Evolutionary conservation across 1,140 invertebrate genomes (phyloP).

Genomic region (Bombus breviceps): DNA sequence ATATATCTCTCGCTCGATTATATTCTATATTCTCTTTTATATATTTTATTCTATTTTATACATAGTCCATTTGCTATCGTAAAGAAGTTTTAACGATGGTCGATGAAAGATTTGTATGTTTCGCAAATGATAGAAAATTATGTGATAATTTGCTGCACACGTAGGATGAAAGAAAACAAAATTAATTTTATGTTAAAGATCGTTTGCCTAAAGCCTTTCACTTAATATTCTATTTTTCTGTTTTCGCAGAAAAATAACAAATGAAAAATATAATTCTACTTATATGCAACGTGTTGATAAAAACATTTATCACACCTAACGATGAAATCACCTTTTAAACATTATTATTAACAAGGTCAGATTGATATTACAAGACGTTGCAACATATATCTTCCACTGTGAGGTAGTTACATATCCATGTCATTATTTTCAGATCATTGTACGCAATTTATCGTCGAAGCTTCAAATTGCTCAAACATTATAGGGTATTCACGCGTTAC

Average conservation of each 20-base stretch:
- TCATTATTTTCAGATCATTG: slow-evolving; percentile 1
- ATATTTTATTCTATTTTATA: neutral
- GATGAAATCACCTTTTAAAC: neutral
- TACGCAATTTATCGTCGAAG: neutral
- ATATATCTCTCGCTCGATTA: too few species aligned
- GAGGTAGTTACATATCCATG: neutral
- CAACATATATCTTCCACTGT: neutral
- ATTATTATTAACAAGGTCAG: neutral
- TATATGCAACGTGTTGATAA: neutral
- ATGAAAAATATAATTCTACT: neutral
- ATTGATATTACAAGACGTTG: neutral
- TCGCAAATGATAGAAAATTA: too few species aligned
- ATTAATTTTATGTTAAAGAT: too few species aligned
- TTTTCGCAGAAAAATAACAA: neutral
- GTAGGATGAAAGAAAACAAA: too few species aligned
- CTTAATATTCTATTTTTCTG: neutral
- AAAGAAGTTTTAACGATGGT: neutral
- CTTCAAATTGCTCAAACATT: neutral
- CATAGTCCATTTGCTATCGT: neutral
- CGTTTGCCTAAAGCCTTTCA: too few species aligned
- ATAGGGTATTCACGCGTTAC: neutral
- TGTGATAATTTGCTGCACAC: too few species aligned
- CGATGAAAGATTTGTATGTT: neutral
- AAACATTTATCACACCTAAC: neutral
- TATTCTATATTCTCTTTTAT: neutral